Base-by-base conservation (phyloP, 1,140 invertebrate species). In the Drosophila orosa region DNA sequence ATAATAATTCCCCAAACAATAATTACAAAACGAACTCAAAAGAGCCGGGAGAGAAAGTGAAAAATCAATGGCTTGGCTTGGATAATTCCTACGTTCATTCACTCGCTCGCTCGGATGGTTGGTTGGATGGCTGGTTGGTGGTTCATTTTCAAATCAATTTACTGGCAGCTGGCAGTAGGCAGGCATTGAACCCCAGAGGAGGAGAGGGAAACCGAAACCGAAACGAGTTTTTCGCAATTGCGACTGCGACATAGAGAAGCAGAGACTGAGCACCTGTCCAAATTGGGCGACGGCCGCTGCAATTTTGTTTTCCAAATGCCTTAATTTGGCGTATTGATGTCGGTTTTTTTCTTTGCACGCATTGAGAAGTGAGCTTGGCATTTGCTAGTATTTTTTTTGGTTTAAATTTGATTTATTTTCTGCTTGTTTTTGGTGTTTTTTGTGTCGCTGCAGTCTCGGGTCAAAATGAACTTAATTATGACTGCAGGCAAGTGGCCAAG, bases 71-170 rank as follows among this genome's bases (percentile, higher is more conserved):
- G 47, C 54, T 54, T 45, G 27, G 47, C 45, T 73, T 73, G 54
- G 68, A 56, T 62, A 56, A 56, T 71, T 68, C 68, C 39, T 47
- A 27, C 52, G 44, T 50, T 67, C 56, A 29, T 69, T 69, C 67
- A 69, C 37, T 65, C 27, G 17, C 45, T 65, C 25, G 45, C 50
- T n/a, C 57, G 71, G 22, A 7, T 52, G 48, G 12, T 33, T 60
- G 37, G 68, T 56, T 62, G 52, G 13, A 2, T 19, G 60, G 24
- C 5, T 44, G 58, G 8, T 31, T 57, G 35, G 62, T 62, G 54
- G 69, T 35, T 58, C 47, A 72, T 82, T 83, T 69, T 63, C 69
- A 74, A 82, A 84, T 82, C 63, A 82, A 79, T 83, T 84, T 82
- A 24, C 77, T 54, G 67, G 67, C 56, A 47, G 58, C 25, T 27